Percentiles rank a stretch among this genome's conserved stretches.
Evolutionary conservation across 1,140 invertebrate species (phyloP).

Genomic region (Scaptomyza hsui): DNA sequence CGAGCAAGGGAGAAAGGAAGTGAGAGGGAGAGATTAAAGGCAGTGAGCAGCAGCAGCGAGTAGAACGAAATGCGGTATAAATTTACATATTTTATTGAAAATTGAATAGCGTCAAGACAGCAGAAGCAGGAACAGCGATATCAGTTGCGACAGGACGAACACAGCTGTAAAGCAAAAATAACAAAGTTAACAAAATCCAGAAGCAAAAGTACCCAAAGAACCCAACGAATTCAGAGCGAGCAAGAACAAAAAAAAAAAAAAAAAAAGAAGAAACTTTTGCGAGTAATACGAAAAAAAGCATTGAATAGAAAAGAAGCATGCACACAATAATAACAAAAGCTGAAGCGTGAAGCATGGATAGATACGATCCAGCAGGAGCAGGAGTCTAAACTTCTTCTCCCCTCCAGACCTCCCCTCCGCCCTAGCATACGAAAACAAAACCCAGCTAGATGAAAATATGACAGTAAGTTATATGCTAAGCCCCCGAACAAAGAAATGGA

Average conservation of each 20-base stretch:
- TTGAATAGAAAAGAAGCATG: slow-evolving; percentile 61
- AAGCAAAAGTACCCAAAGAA: slow-evolving; percentile 50
- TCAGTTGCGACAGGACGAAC: slow-evolving; percentile 25
- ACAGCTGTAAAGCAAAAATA: slow-evolving; percentile 58
- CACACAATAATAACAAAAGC: slow-evolving; percentile 76
- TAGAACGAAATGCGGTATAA: slow-evolving; percentile 75
- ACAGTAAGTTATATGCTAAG: slow-evolving; percentile 79
- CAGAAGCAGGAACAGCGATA: not conserved
- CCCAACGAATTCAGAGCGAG: slow-evolving; percentile 21
- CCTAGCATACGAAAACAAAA: slow-evolving; percentile 16
- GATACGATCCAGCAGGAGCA: not conserved
- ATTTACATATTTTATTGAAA: slow-evolving; percentile 81
- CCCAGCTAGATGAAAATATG: slow-evolving; percentile 71
- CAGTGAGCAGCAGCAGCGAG: slow-evolving; percentile 15
- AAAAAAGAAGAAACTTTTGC: slow-evolving; percentile 61
- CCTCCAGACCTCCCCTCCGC: too few relatives aligned
- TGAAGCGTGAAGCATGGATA: slow-evolving; percentile 31
- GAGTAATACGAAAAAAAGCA: slow-evolving; percentile 61
- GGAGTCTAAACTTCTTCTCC: too few relatives aligned
- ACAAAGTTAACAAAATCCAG: slow-evolving; percentile 81
- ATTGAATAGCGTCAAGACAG: slow-evolving; percentile 66
- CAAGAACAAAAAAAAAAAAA: slow-evolving; percentile 42
- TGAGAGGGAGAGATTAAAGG: slow-evolving; percentile 25
- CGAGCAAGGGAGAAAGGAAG: slow-evolving; percentile 59
- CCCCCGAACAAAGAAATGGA: slow-evolving; percentile 52